These are phyloP conservation scores for Hemistola chrysoprasaria DNA, from an alignment of 2,888 invertebrate genomes.

Conservation along the genomic window DNA sequence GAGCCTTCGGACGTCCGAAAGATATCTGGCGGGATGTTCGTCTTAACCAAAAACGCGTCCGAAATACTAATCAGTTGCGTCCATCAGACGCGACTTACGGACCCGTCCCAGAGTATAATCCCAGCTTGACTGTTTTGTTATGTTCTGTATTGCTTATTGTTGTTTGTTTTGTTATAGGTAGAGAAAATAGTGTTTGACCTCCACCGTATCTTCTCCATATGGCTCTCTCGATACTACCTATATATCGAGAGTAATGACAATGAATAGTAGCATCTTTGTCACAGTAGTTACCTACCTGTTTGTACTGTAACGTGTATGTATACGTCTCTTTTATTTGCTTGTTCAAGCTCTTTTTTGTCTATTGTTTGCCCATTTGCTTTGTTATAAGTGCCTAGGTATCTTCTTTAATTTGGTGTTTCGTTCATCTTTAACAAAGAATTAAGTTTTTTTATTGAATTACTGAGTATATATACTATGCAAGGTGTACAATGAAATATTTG, in stretches of 20 bases:
- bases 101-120: too few relatives aligned
- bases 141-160: conserved; percentile 30
- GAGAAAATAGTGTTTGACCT: conserved; percentile 88
- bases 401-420: conserved; percentile 19
- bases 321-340: conserved; percentile 46
- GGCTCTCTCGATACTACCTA: conserved; percentile 77
- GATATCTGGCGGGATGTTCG: too few relatives aligned
- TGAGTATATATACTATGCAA: too few relatives aligned
- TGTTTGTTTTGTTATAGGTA: conserved; percentile 84
- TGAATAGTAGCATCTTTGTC: conserved; percentile 64
- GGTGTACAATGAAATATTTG: too few relatives aligned
- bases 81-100: too few relatives aligned
- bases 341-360: too few relatives aligned
- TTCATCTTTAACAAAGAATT: too few relatives aligned
- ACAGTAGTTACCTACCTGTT: conserved; percentile 40
- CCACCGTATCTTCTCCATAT: conserved; percentile 90
- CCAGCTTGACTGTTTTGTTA: too few relatives aligned
- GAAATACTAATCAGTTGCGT: too few relatives aligned
- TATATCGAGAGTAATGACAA: conserved; percentile 62
- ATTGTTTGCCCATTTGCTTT: conserved; percentile 42
- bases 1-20: too few relatives aligned
- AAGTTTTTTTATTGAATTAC: too few relatives aligned
- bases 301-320: conserved; percentile 59
- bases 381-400: conserved; percentile 8
- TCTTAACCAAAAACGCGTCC: too few relatives aligned